A percentile compares a stretch with the other conserved stretches of the same genome.
These are phyloP conservation scores for Thomomys bottae DNA, from an alignment of 2,113 vertebrate species.

Conservation along the genomic window DNA sequence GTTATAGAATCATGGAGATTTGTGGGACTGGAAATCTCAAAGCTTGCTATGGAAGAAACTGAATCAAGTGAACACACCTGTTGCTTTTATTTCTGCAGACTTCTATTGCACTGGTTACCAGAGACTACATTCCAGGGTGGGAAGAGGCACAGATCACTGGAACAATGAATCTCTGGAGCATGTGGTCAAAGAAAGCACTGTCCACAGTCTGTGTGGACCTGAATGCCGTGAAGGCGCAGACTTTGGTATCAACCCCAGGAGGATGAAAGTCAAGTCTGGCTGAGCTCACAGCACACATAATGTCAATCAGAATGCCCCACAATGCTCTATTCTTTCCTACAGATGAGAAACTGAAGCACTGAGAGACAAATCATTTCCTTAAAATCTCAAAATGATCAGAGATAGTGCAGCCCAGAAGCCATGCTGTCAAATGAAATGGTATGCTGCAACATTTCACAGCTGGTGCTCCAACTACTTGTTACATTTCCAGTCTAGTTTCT, in stretches of 20 bases:
- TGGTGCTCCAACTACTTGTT: no score
- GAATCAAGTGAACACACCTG: background rate
- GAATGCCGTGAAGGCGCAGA: background rate
- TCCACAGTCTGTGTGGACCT: no score
- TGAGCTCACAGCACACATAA: background rate
- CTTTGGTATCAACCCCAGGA: background rate
- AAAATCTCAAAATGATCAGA: background rate
- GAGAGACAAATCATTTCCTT: background rate
- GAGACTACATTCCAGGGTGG: no score
- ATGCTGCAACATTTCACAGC: background rate
- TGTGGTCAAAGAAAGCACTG: background rate
- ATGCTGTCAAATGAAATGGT: fast-evolving
- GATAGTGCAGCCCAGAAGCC: background rate
- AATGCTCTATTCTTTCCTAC: background rate
- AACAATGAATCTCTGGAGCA: background rate
- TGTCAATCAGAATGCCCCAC: background rate
- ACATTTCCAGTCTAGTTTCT: no score
- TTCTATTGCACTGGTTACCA: background rate
- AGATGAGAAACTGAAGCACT: background rate
- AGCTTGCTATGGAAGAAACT: background rate
- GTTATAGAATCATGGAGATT: background rate
- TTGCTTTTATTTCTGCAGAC: background rate
- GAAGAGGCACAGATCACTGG: background rate
- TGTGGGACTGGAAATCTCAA: background rate
- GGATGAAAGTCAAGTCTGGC: background rate